A percentile compares a stretch with the other conserved stretches of the same genome.
phyloP scores from a whole-genome alignment of 2,797 vertebrate genomes.

The Ceyx erithaca region DNA sequence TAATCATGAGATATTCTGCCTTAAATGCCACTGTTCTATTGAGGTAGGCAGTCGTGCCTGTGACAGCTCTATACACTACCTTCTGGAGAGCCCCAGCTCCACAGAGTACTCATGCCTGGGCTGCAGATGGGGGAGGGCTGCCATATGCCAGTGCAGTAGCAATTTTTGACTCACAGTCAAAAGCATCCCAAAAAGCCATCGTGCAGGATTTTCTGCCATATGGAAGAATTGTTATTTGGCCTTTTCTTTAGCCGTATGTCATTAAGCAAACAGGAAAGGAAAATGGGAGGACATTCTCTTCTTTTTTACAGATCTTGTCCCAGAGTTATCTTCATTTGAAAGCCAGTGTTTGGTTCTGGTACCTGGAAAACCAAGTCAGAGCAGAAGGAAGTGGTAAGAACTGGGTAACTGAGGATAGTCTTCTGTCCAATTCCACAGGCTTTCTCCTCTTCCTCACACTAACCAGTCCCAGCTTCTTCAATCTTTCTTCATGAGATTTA shows the following conservation, averaged over 20 bases:
- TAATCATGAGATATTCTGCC: not conserved
- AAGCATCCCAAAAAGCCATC: not conserved
- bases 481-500: no score
- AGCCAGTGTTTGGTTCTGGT: not conserved
- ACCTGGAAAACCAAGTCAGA: constrained; percentile 20
- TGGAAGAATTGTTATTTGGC: constrained; percentile 1
- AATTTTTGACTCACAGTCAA: not conserved
- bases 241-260: constrained; percentile 27
- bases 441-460: not conserved
- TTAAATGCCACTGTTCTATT: not conserved
- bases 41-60: not conserved
- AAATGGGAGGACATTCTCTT: not conserved
- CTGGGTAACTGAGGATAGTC: not conserved
- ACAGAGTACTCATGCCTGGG: not conserved
- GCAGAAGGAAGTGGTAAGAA: not conserved
- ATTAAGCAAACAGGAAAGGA: not conserved
- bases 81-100: not conserved
- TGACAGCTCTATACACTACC: not conserved
- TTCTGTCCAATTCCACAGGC: not conserved
- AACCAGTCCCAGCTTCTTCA: no score
- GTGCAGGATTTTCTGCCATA: constrained; percentile 15
- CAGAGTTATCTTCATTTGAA: not conserved
- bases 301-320: not conserved
- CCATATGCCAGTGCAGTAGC: constrained; percentile 23
- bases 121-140: not conserved